Evolutionary conservation across 2,797 vertebrate genomes (phyloP).

Genomic region (Decapterus maruadsi): DNA sequence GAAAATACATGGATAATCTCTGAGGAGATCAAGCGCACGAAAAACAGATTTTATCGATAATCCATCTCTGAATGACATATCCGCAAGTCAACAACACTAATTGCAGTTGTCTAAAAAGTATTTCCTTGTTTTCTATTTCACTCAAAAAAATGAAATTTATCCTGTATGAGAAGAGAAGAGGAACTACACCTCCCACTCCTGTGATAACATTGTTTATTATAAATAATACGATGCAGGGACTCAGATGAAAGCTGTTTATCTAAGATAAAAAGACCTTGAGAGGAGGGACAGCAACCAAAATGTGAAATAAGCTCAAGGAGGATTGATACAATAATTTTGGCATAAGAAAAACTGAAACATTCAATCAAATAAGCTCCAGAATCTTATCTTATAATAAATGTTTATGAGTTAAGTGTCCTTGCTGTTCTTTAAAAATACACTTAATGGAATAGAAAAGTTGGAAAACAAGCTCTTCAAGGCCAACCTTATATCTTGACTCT

Average conservation of each 20-base stretch:
- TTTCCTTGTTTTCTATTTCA: slow-evolving; percentile 24
- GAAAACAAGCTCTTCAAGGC: slow-evolving; percentile 22
- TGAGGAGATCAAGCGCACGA: slow-evolving; percentile 65
- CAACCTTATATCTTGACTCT: slow-evolving; percentile 30
- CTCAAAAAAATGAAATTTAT: slow-evolving; percentile 24
- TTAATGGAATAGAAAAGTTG: slow-evolving; percentile 59
- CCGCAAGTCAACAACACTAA: slow-evolving; percentile 66
- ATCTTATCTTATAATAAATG: slow-evolving; percentile 69
- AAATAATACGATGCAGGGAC: slow-evolving; percentile 52
- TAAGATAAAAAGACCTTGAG: slow-evolving; percentile 68
- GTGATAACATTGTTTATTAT: slow-evolving; percentile 59
- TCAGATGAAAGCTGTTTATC: slow-evolving; percentile 58
- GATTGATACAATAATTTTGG: slow-evolving; percentile 69
- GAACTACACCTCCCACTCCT: slow-evolving; percentile 14
- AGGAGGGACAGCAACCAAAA: slow-evolving; percentile 38
- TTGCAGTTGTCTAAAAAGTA: slow-evolving; percentile 49
- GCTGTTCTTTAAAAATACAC: slow-evolving; percentile 69
- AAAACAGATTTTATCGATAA: slow-evolving; percentile 76
- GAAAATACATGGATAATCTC: slow-evolving; percentile 76
- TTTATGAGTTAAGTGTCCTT: slow-evolving; percentile 70
- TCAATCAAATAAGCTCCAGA: slow-evolving; percentile 46
- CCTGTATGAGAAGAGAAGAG: slow-evolving; percentile 26
- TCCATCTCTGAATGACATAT: slow-evolving; percentile 76
- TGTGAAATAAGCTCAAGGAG: slow-evolving; percentile 63
- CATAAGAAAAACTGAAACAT: slow-evolving; percentile 62